Conservation (phyloP, 2,113 vertebrate species). For the Tenebrosternarchus preto region DNA sequence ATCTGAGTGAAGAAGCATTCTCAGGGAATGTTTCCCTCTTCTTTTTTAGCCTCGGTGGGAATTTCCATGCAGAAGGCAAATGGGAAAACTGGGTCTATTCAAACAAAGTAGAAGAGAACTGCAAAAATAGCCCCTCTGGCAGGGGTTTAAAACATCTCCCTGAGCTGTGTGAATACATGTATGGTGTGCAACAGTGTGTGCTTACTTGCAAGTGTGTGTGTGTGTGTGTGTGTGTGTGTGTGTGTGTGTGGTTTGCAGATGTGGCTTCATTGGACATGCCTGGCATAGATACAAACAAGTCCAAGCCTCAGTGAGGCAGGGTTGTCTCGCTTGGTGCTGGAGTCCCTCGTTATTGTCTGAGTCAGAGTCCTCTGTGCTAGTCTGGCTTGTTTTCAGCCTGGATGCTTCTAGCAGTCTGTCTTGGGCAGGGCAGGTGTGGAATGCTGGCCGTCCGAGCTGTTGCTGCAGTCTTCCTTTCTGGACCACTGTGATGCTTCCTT, state of each 20-base stretch:
- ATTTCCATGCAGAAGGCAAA: slow-evolving; percentile 72
- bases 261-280: not conserved
- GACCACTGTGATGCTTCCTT: not conserved
- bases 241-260: not conserved
- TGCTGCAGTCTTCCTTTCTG: not conserved
- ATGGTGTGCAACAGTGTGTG: not conserved
- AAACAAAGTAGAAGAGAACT: slow-evolving; percentile 58
- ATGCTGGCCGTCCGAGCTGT: not conserved
- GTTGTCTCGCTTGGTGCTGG: too few species aligned
- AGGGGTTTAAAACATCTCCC: slow-evolving; percentile 1
- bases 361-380: not conserved
- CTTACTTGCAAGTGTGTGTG: not conserved
- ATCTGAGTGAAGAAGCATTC: slow-evolving; percentile 73
- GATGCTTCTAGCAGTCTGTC: not conserved
- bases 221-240: not conserved
- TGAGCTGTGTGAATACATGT: not conserved
- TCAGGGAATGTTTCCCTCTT: slow-evolving; percentile 68
- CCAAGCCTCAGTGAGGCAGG: too few species aligned
- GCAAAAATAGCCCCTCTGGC: slow-evolving; percentile 71
- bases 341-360: too few species aligned
- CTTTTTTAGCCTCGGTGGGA: slow-evolving; percentile 61
- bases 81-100: slow-evolving; percentile 72
- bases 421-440: not conserved
- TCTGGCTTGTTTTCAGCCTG: slow-evolving; percentile 4
- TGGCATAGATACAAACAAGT: too few species aligned